A percentile compares a stretch with the other conserved stretches of the same genome.
Conservation (phyloP, 2,888 invertebrate genomes). For the Sarcophaga caerulescens region DNA sequence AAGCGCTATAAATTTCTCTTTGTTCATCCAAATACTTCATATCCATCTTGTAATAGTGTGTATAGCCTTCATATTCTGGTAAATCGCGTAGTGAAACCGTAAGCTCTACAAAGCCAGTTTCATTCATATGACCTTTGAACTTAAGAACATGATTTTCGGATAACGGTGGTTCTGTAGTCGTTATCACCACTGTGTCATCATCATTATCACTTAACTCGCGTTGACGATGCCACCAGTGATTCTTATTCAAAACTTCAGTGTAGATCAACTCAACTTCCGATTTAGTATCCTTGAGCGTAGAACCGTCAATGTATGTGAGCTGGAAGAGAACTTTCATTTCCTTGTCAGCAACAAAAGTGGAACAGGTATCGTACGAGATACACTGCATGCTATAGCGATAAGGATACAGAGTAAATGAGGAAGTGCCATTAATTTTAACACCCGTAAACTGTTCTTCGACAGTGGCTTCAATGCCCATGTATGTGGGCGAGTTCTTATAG, state of each 20-base stretch:
- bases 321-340: slow-evolving; percentile 91
- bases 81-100: slow-evolving; percentile 84
- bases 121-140: slow-evolving; percentile 82
- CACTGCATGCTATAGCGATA: slow-evolving; percentile 89
- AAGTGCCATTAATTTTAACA: slow-evolving; percentile 90
- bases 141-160: slow-evolving; percentile 80
- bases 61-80: slow-evolving; percentile 72
- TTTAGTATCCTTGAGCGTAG: slow-evolving; percentile 84
- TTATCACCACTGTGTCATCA: slow-evolving; percentile 28
- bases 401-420: slow-evolving; percentile 88
- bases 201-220: slow-evolving; percentile 22
- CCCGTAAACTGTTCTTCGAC: slow-evolving; percentile 94
- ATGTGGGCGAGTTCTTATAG: slow-evolving; percentile 64
- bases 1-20: slow-evolving; percentile 68
- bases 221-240: slow-evolving; percentile 58
- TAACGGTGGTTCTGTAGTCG: slow-evolving; percentile 46
- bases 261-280: slow-evolving; percentile 82
- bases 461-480: slow-evolving; percentile 87
- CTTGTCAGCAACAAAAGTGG: slow-evolving; percentile 94
- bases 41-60: slow-evolving; percentile 72
- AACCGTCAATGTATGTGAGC: slow-evolving; percentile 87
- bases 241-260: slow-evolving; percentile 71
- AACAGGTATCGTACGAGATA: slow-evolving; percentile 86
- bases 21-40: slow-evolving; percentile 73
- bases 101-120: slow-evolving; percentile 85